These are phyloP conservation scores for Sinella curviseta DNA, from an alignment of 1,140 invertebrate species.

Conservation along the genomic window DNA sequence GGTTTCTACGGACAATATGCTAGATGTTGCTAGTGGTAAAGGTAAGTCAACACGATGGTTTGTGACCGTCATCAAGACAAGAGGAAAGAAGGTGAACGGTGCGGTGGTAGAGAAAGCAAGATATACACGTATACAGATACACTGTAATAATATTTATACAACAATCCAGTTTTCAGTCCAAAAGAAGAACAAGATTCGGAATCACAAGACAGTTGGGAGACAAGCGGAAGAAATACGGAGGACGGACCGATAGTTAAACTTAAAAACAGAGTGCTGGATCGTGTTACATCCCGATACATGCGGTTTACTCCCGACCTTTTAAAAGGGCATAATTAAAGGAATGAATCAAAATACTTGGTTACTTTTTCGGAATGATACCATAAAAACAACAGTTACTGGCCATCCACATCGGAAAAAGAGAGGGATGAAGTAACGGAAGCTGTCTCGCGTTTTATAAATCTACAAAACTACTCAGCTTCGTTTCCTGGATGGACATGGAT, in stretches of 20 bases:
- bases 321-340: neutral
- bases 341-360: slow-evolving; percentile 8
- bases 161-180: neutral
- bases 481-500: too few relatives aligned
- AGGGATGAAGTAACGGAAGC: too few relatives aligned
- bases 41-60: too few relatives aligned
- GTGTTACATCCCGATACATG: neutral
- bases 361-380: too few relatives aligned
- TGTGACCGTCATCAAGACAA: too few relatives aligned
- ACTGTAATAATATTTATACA: neutral
- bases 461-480: too few relatives aligned
- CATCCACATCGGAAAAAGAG: neutral
- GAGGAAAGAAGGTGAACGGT: neutral
- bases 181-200: neutral
- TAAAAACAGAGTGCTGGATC: neutral
- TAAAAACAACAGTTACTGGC: neutral
- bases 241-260: neutral
- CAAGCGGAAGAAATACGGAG: neutral
- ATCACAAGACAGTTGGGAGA: neutral
- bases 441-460: too few relatives aligned
- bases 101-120: neutral
- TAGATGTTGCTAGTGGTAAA: too few relatives aligned
- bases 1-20: too few relatives aligned
- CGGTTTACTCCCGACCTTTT: too few relatives aligned
- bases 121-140: neutral